phyloP scores from a whole-genome alignment of 2,113 vertebrate genomes.

The Lipophrys pholis region DNA sequence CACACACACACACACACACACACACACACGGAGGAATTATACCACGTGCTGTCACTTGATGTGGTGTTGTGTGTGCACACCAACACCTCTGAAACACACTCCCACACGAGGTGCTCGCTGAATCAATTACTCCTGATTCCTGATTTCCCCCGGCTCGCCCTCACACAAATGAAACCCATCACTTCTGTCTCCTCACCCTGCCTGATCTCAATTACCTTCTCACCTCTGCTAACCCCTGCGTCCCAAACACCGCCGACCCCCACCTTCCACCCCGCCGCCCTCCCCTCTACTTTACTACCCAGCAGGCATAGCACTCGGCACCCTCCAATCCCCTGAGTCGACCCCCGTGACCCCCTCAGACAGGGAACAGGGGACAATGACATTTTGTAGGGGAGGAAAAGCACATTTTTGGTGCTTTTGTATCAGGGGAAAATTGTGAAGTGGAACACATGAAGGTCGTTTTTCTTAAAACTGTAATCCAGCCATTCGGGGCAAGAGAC shows the following conservation, averaged over 20 bases:
- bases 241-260: slow-evolving; percentile 51
- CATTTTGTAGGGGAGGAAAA: slow-evolving; percentile 30
- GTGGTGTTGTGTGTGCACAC: not conserved
- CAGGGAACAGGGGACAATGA: slow-evolving; percentile 46
- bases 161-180: slow-evolving; percentile 51
- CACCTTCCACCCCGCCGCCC: slow-evolving; percentile 35
- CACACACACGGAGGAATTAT: no score
- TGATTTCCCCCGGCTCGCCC: slow-evolving; percentile 7
- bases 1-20: no score
- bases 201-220: slow-evolving; percentile 78
- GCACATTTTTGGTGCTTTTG: not conserved
- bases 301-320: slow-evolving; percentile 80
- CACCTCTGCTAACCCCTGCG: slow-evolving; percentile 68
- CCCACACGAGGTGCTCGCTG: not conserved
- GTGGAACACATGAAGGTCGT: not conserved
- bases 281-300: slow-evolving; percentile 69
- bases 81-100: not conserved
- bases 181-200: slow-evolving; percentile 48
- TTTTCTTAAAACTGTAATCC: not conserved
- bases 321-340: slow-evolving; percentile 64
- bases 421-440: not conserved
- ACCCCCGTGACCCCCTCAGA: slow-evolving; percentile 64
- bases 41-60: not conserved
- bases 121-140: slow-evolving; percentile 17
- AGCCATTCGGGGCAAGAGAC: no score